Percentiles rank a stretch among this genome's conserved stretches.
Evolutionary conservation across 2,888 invertebrate species (phyloP).

Genomic region (Tenthredo notha): DNA sequence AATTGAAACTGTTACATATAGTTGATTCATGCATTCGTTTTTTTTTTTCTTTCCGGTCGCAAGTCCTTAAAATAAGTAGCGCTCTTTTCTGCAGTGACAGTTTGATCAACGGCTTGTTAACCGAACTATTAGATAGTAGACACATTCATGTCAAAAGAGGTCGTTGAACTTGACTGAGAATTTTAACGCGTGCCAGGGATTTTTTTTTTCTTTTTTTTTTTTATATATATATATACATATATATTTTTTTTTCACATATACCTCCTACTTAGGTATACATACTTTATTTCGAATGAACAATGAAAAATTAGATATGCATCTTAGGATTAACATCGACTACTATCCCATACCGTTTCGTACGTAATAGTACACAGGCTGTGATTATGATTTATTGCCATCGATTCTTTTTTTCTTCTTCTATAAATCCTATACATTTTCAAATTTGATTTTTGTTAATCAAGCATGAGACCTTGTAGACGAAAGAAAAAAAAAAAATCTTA

Average conservation of each 20-base stretch:
- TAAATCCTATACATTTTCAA: neutral
- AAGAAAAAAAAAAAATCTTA: neutral
- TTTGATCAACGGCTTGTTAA: constrained; percentile 33
- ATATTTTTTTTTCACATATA: neutral
- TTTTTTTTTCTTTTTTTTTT: neutral
- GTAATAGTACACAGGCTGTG: neutral
- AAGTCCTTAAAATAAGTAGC: constrained; percentile 17
- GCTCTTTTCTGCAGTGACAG: constrained; percentile 23
- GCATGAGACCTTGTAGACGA: neutral
- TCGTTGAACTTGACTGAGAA: constrained; percentile 33
- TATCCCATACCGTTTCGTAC: neutral
- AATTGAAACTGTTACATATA: neutral
- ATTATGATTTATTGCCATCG: neutral
- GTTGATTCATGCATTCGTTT: neutral
- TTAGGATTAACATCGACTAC: constrained; percentile 30
- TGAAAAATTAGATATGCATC: constrained; percentile 45
- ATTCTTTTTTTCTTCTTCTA: neutral
- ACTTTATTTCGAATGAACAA: constrained; percentile 40
- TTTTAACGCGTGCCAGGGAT: constrained; percentile 37
- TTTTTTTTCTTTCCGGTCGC: neutral
- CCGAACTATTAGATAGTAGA: constrained; percentile 10
- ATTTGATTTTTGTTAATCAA: neutral
- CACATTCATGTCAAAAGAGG: constrained; percentile 16
- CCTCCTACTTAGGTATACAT: constrained; percentile 7
- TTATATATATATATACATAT: no score